Evolutionary conservation across 2,113 vertebrate genomes (phyloP), one percentile per base, ranked within the genome.

Genomic region (Acrocephalus arundinaceus): DNA sequence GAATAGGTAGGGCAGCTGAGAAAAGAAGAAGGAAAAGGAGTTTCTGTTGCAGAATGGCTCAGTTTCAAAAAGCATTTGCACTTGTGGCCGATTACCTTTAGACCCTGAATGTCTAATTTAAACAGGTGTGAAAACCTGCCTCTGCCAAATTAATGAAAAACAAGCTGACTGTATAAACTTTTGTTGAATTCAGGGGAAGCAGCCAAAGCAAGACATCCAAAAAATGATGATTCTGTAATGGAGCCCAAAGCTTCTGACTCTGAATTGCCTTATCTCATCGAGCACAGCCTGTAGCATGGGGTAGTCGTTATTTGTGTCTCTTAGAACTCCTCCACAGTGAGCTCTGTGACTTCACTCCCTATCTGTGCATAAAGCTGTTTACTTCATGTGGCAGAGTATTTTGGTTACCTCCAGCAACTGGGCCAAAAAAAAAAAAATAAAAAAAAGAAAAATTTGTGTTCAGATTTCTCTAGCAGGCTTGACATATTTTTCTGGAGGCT

Each of bases 371-470:
- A 94, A 96, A 79, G 51, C 66, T 87, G 61, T 86, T 87, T 94
- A 86, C 66, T 16, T 33, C 39, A 90, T 31, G 62, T 75, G 62
- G 81, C 66, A 77, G 57, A 91, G 43, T 31, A 43, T 86, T 92
- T 74, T 81, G 68, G 89, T 87, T 92, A 90, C 80, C 73, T 88
- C 15, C 68, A 90, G 89, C 80, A 92, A 89, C 33, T 31, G 14
- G 82, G 68, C 25, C 43, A 65, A 39, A 18, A 28, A 61, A 74
- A 55, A 76, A 51, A 43, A 12, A 35, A 48, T 10, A 11, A 45
- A 17, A 11, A 25, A n/a, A 43, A 43, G 35, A 35, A 35, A 35
- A 35, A 67, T 20, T 33, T 25, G 2, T 12, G 43, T 61, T 72
- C 3, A 0, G 15, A 76, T 84, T 80, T 77, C 80, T 89, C n/a